Evolutionary conservation across 53 echinoderm and acorn worm genomes (phyloP), one percentile per base, ranked within the genome.

Genomic region (Temnopleurus reevesii): DNA sequence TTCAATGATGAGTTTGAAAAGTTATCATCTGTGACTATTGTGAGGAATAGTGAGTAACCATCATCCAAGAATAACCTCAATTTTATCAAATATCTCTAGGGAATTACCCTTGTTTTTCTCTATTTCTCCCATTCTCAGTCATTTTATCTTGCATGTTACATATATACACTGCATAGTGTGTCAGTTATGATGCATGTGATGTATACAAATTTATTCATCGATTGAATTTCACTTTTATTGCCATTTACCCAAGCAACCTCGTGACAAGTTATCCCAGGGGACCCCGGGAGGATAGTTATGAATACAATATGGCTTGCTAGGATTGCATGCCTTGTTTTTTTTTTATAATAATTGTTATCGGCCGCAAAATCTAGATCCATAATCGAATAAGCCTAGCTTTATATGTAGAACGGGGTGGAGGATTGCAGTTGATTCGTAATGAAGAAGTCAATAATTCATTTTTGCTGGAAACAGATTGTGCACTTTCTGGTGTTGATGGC

Each of bases 281-380:
- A 63, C 33, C 4, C 31, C 3, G 49, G 4, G 10, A 31, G 33
- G 33, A 33, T 33, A 31, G 63, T 29, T 4, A 31, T 29, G 1
- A 25, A 29, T 33, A 30, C 63, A 28, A 33, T 13, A 63, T 13
- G 15, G 31, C 29, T 63, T 31, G 29, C 63, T 63, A 63, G 15
- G 63, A 63, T 63, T 63, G 41, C 36, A 13, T 71, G 10, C 38
- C 18, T 21, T 21, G 10, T 21, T 8, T 21, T 21, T 0, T n/a
- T 8, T n/a, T 36, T 38, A 71, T 49, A 12, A 49, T 71, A 71
- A 38, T 71, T 71, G 71, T 19, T 27, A 38, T 41, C 23, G 41
- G n/a, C 19, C 71, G 5, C 38, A 38, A 71, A 71, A 71, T 38
- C 71, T 13, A 71, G 71, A 71, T 71, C 41, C 41, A 71, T 71